A percentile compares a stretch with the other conserved stretches of the same genome.
Evolutionary conservation across 2,797 vertebrate species (phyloP).

Genomic region (Tinamus major): DNA sequence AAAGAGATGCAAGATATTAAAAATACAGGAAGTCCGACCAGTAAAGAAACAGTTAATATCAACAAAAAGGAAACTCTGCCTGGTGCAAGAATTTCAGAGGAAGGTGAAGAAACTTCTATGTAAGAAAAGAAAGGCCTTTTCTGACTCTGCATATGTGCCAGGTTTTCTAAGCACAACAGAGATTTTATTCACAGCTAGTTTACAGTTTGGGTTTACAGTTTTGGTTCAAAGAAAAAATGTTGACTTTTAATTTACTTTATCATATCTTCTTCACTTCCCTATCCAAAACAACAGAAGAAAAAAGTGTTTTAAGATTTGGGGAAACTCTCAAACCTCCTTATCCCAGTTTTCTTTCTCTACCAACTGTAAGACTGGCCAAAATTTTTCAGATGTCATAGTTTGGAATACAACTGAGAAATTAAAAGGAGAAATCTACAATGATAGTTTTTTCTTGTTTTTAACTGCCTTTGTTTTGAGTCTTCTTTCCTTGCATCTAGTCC

Average conservation of each 20-base stretch:
- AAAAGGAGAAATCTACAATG: neutral
- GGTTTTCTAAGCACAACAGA: neutral
- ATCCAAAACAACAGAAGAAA: neutral
- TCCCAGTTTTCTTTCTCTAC: neutral
- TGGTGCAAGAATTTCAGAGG: slow-evolving; percentile 20
- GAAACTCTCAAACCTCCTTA: neutral
- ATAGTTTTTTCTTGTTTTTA: neutral
- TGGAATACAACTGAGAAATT: neutral
- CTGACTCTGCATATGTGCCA: neutral
- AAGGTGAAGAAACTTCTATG: slow-evolving; percentile 52
- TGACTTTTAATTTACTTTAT: slow-evolving; percentile 2
- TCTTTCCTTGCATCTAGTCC: neutral
- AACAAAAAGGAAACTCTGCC: slow-evolving; percentile 43
- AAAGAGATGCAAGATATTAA: neutral
- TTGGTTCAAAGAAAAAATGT: neutral
- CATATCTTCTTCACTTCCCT: neutral
- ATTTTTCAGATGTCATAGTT: neutral
- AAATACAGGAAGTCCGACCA: neutral
- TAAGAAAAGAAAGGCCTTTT: slow-evolving; percentile 2
- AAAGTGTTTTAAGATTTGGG: neutral
- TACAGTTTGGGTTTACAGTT: neutral
- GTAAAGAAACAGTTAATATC: neutral
- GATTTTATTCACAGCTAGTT: neutral
- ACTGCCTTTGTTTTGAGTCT: neutral
- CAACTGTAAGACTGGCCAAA: neutral